Percentiles rank a stretch among this genome's conserved stretches.
Evolutionary conservation across 2,113 vertebrate species (phyloP).

Genomic region (Rhombomys opimus): DNA sequence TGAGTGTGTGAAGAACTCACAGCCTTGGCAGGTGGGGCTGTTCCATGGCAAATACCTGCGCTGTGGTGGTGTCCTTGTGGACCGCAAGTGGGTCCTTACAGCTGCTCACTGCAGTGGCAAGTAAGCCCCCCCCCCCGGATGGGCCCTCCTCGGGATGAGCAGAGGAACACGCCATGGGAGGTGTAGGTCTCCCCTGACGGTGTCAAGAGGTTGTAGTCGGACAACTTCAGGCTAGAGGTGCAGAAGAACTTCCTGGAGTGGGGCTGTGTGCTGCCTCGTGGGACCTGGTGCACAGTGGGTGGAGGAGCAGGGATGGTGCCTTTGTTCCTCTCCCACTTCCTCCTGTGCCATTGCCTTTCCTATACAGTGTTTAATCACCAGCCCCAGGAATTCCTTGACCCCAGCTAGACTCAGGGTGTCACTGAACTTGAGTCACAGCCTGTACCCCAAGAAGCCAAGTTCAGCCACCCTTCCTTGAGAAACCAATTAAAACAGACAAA

Average conservation of each 20-base stretch:
- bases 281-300: too few relatives aligned
- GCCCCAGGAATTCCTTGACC: neutral
- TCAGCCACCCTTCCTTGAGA: neutral
- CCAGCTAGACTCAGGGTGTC: neutral
- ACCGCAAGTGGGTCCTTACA: conserved; percentile 75
- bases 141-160: neutral
- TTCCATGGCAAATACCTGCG: conserved; percentile 67
- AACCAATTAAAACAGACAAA: neutral
- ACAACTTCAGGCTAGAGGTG: neutral
- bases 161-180: neutral
- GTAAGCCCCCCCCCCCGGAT: conserved; percentile 35
- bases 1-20: conserved; percentile 56
- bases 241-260: neutral
- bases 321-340: neutral
- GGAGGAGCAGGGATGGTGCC: neutral
- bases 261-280: neutral
- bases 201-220: neutral
- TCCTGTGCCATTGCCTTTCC: neutral
- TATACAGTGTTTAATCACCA: neutral
- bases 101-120: conserved; percentile 76
- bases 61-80: conserved; percentile 77
- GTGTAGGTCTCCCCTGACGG: neutral
- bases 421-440: neutral
- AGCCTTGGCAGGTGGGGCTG: conserved; percentile 81
- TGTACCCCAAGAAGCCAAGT: neutral